These are phyloP conservation scores for Cygnus buccinator DNA, from an alignment of 2,113 vertebrate species.

Conservation along the genomic window DNA sequence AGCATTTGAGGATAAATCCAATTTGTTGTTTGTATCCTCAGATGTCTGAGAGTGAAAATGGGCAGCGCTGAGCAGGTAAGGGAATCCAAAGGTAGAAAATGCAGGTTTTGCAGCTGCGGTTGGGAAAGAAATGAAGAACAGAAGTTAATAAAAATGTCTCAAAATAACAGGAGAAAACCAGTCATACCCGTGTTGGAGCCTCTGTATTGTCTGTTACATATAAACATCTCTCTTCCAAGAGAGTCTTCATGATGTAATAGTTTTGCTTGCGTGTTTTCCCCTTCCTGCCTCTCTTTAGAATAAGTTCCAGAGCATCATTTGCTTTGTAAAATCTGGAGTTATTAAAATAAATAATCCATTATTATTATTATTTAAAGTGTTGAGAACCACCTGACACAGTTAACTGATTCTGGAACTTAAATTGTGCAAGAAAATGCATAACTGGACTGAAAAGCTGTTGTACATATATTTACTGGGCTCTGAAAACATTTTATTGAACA, in stretches of 20 bases:
- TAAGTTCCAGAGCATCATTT: neutral
- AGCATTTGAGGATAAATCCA: neutral
- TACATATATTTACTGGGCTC: neutral
- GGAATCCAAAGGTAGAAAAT: neutral
- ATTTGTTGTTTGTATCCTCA: neutral
- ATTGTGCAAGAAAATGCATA: neutral
- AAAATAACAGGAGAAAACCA: neutral
- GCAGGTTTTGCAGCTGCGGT: neutral
- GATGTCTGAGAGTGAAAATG: neutral
- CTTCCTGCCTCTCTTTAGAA: neutral
- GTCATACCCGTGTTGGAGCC: neutral
- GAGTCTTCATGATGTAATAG: neutral
- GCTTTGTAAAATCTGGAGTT: neutral
- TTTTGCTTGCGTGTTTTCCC: neutral
- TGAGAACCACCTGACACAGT: neutral
- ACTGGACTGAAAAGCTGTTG: neutral
- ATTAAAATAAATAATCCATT: neutral
- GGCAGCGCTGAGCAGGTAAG: neutral
- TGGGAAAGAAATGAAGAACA: neutral
- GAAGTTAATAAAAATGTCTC: neutral
- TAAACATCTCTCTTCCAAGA: neutral
- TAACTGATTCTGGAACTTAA: neutral
- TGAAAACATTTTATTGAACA: fast-evolving
- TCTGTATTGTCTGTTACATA: neutral
- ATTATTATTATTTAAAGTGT: neutral